Evolutionary conservation across 2,888 invertebrate genomes (phyloP), one percentile per base, ranked within the genome.

Genomic region (Leptopterna dolabrata): DNA sequence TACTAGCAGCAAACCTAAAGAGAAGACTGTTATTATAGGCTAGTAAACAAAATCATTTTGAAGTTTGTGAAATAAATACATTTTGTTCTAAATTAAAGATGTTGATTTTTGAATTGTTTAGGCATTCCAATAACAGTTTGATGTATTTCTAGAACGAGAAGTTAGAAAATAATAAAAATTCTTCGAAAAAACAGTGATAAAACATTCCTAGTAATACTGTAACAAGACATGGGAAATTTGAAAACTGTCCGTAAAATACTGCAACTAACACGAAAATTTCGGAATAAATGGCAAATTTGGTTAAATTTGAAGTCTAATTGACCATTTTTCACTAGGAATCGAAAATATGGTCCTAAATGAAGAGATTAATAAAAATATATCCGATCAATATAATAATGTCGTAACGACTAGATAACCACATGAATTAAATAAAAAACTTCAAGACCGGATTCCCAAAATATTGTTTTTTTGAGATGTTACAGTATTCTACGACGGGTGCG

Each of bases 241-340:
- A 73, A 36, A 36, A 36, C 19, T 41, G 73, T 73, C 73, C 73
- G 73, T 41, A 29, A n/a, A 73, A 73, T 73, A 73, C 73, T 73
- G 73, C 41, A 73, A 73, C 73, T 36, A 73, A 30, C 73, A 73
- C n/a, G 29, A 30, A 13, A 73, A 29, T 73, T 73, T 73, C 16
- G 36, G 36, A 36, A 36, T 36, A 73, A 73, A 73, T 73, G 30
- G 14, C 29, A 30, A 41, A 73, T 36, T 30, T 41, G 73, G 19
- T 41, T 36, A 73, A 73, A 73, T 73, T 36, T 73, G 30, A 36
- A 13, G 36, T 41, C 30, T 6, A 36, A 36, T 73, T 41, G 29
- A 30, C n/a, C 13, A 73, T 73, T 73, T 73, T 73, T 29, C 73
- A 41, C 41, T 29, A 36, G 30, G 29, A 36, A 73, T n/a, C 36